Evolutionary conservation across 2,113 vertebrate genomes (phyloP), one percentile per base, ranked within the genome.

Genomic region (Struthio camelus): DNA sequence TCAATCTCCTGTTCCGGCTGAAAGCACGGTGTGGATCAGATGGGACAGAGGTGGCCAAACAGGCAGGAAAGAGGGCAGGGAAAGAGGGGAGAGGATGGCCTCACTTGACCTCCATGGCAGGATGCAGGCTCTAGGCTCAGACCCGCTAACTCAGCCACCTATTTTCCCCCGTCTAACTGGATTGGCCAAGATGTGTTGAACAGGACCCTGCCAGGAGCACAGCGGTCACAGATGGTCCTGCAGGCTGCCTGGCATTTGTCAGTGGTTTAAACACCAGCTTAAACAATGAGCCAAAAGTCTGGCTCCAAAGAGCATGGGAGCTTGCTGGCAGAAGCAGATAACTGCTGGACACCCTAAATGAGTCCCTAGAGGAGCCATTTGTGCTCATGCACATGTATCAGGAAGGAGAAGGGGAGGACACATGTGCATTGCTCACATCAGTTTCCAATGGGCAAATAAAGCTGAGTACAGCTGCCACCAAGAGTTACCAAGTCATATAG

Each of bases 21-120:
- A 59, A 46, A 61, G 75, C 17, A 25, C 5, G 17, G 32, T 10
- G 25, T 23, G 76, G 30, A 22, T 51, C 79, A 56, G 28, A 42
- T 46, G 48, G 24, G 17, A 64, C 8, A 65, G 9, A 28, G 56
- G n/a, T 80, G 9, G 14, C 10, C 28, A n/a, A 34, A 88, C 50
- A n/a, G 16, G 46, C 36, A 75, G 50, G 32, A 61, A 6, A 0
- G 0, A 51, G 36, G 54, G 13, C 50, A 76, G 30, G 30, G 24
- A 51, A 20, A 17, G 38, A 78, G n/a, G 16, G 22, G 46, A 86
- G 65, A 40, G 44, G 3, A 67, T 19, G 77, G 28, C 27, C 30
- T 40, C 48, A 3, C 32, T 46, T 14, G 32, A 42, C 40, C 12
- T 23, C 38, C 0, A 0, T 36, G 48, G 54, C 20, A 3, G 4